phyloP scores from a whole-genome alignment of 2,797 vertebrate species.

The Chelonia mydas region DNA sequence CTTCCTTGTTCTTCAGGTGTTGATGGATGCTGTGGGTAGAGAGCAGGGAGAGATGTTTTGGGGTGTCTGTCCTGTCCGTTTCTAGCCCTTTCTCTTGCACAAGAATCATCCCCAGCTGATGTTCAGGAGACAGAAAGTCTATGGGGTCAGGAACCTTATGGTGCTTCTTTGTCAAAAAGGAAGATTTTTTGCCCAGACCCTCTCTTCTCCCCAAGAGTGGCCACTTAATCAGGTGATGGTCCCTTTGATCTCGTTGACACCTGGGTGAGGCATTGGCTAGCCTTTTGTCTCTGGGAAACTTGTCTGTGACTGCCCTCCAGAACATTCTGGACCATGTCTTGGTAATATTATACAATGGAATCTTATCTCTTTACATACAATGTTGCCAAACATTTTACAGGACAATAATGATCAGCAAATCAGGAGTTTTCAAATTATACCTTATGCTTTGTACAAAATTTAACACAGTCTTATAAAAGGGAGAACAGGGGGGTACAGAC shows the following conservation, averaged over 20 bases:
- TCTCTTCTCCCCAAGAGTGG: not conserved
- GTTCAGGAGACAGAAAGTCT: not conserved
- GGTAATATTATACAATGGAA: not conserved
- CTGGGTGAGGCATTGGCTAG: not conserved
- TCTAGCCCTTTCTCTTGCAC: not conserved
- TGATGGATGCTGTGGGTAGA: too few relatives aligned
- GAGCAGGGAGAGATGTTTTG: too few relatives aligned
- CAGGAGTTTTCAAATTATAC: not conserved
- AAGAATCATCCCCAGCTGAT: not conserved
- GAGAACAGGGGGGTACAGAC: not conserved
- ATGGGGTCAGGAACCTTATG: not conserved
- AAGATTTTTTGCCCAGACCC: not conserved
- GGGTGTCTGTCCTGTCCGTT: not conserved
- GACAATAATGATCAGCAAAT: not conserved
- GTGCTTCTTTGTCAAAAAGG: not conserved
- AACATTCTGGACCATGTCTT: too few relatives aligned
- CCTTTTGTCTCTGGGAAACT: not conserved
- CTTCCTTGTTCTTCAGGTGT: not conserved
- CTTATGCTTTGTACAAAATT: not conserved
- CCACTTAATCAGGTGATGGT: not conserved
- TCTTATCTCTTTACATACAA: not conserved
- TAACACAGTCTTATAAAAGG: not conserved
- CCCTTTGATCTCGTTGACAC: not conserved
- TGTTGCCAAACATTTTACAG: not conserved
- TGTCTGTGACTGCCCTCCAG: not conserved